Conservation (phyloP, 2,888 invertebrate species). For the Abrostola triplasia region DNA sequence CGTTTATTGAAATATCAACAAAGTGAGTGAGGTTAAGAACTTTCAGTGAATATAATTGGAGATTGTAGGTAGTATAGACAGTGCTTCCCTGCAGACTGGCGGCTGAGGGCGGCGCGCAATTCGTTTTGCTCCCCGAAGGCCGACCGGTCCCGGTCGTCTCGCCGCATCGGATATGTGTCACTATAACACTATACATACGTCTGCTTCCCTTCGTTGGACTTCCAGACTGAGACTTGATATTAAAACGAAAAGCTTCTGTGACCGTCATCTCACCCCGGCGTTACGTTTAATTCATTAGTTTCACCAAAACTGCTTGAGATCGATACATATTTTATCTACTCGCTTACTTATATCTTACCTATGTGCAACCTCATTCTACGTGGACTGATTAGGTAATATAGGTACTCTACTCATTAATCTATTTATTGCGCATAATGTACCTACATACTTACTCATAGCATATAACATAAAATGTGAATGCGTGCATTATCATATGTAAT, state of each 20-base stretch:
- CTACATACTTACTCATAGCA: constrained; percentile 1
- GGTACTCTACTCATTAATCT: constrained; percentile 8
- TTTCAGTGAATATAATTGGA: constrained; percentile 40
- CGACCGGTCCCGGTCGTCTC: constrained; percentile 78
- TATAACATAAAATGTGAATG: constrained; percentile 7
- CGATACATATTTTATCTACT: not conserved
- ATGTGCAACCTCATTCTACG: constrained; percentile 6
- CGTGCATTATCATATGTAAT: constrained; percentile 8
- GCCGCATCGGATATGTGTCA: constrained; percentile 84
- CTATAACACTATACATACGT: constrained; percentile 80
- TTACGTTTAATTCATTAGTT: constrained; percentile 26
- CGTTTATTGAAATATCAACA: constrained; percentile 54
- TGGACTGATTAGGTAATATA: constrained; percentile 12
- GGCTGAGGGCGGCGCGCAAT: constrained; percentile 64
- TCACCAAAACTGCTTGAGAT: not conserved
- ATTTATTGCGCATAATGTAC: constrained; percentile 8
- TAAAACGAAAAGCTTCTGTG: constrained; percentile 49
- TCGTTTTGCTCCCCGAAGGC: constrained; percentile 84
- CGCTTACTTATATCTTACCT: too few relatives aligned
- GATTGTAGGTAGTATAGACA: constrained; percentile 54
- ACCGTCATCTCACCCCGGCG: constrained; percentile 43
- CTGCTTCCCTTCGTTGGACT: constrained; percentile 70
- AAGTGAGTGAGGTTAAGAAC: constrained; percentile 44
- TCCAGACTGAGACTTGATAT: constrained; percentile 61
- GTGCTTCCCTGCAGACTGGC: constrained; percentile 58